Evolutionary conservation across 2,113 vertebrate species (phyloP).

Genomic region (Ailurus styani): DNA sequence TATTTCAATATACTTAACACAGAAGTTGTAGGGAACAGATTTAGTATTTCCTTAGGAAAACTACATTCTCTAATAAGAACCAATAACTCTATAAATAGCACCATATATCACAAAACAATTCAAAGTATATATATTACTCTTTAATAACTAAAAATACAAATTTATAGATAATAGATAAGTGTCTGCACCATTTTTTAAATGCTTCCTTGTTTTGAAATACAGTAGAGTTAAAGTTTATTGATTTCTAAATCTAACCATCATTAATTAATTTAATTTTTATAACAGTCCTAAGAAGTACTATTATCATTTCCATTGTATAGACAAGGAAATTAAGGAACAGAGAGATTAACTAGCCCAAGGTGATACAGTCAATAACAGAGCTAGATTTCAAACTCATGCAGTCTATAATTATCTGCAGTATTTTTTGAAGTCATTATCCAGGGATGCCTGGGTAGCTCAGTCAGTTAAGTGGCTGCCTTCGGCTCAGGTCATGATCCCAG

Average conservation of each 20-base stretch:
- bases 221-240: not conserved
- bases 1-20: not conserved
- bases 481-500: too few relatives aligned
- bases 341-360: not conserved
- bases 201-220: not conserved
- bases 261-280: not conserved
- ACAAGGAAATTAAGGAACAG: not conserved
- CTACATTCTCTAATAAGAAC: not conserved
- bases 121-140: not conserved
- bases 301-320: not conserved
- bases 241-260: slow-evolving; percentile 10
- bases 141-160: not conserved
- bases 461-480: too few relatives aligned
- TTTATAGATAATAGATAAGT: not conserved
- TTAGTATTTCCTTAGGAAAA: not conserved
- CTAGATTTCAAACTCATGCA: not conserved
- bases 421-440: not conserved
- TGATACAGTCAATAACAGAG: not conserved
- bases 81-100: not conserved
- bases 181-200: not conserved
- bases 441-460: too few relatives aligned
- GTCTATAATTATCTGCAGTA: not conserved
- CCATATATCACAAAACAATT: not conserved
- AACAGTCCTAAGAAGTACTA: not conserved
- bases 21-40: not conserved